Base-by-base conservation (phyloP, 2,888 invertebrate genomes). In the Erebia epiphron region DNA sequence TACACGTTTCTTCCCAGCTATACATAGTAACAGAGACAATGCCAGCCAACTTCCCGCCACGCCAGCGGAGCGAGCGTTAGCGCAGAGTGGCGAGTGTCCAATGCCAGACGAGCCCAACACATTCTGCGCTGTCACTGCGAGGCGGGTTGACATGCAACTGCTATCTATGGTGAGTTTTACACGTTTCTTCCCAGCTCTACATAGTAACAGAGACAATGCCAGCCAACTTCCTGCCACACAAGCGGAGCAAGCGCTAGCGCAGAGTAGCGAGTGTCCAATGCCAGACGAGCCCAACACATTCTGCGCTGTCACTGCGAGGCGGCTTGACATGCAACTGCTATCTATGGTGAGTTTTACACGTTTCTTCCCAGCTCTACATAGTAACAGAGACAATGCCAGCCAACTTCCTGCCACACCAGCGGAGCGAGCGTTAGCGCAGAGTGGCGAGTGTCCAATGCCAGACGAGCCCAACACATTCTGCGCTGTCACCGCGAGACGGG, bases 271-370 rank as follows among this genome's bases (percentile, higher is more conserved):
- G 80, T 82, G 91, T 92, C 80, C 95, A 85, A 50, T 86, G 76
- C 83, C 95, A 81, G 77, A 96, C 93, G 79, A 88, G 81, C 80
- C 92, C 81, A 74, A 91, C 79, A 54, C 89, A 79, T 78, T 95
- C 95, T 95, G 94, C 76, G 92, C 94, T 2, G 90, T 94, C 43
- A 96, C 97, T 0, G 97, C 97, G 0, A 93, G 97, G 21, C 94
- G 98, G n/a, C 96, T 98, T 10, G 98, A 98, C 84, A 91, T 97
- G 79, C 95, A 96, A 54, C 87, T 98, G 2, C 84, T 98, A 10
- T 96, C 96, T 79, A 97, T 97, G 89, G 95, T 95, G 9, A 80
- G 81, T 79, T 61, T 21, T 54, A 49, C 10, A 43, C 11, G 35
- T 35, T 7, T 43, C 11, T 26, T 10, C 10, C 16, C 85, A 94